These are phyloP conservation scores for Lasioglossum zephyrum DNA, from an alignment of 2,888 invertebrate genomes.

Conservation along the genomic window DNA sequence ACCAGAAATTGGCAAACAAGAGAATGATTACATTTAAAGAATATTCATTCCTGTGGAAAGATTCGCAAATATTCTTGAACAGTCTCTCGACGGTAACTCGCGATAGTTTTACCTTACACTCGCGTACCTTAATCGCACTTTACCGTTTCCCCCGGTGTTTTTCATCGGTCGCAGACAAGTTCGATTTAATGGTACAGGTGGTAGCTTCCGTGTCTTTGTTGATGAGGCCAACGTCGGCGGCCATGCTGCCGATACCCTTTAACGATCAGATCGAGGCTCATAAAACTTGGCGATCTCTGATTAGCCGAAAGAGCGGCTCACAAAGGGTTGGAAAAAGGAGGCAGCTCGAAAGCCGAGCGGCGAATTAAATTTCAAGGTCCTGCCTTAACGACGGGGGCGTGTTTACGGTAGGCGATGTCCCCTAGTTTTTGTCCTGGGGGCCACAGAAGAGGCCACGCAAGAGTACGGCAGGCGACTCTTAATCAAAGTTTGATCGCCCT, in stretches of 20 bases:
- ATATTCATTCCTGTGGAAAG: no score
- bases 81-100: no score
- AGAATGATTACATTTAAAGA: no score
- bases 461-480: conserved; percentile 51
- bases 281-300: conserved; percentile 72
- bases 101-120: no score
- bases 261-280: conserved; percentile 64
- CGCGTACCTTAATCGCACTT: no score
- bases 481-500: conserved; percentile 70
- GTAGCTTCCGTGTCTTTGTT: conserved; percentile 31
- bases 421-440: conserved; percentile 61
- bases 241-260: conserved; percentile 41
- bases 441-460: conserved; percentile 43
- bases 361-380: conserved; percentile 64
- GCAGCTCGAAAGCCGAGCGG: conserved; percentile 19
- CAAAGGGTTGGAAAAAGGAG: conserved; percentile 43
- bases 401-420: conserved; percentile 69
- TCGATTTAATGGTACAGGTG: conserved; percentile 21
- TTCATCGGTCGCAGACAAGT: neutral
- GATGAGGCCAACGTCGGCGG: conserved; percentile 39
- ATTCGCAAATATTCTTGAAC: no score
- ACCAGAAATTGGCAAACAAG: no score
- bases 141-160: neutral
- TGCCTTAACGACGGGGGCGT: conserved; percentile 75
- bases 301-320: conserved; percentile 59